Evolutionary conservation across 2,113 vertebrate genomes (phyloP).

Genomic region (Poicephalus meyeri): DNA sequence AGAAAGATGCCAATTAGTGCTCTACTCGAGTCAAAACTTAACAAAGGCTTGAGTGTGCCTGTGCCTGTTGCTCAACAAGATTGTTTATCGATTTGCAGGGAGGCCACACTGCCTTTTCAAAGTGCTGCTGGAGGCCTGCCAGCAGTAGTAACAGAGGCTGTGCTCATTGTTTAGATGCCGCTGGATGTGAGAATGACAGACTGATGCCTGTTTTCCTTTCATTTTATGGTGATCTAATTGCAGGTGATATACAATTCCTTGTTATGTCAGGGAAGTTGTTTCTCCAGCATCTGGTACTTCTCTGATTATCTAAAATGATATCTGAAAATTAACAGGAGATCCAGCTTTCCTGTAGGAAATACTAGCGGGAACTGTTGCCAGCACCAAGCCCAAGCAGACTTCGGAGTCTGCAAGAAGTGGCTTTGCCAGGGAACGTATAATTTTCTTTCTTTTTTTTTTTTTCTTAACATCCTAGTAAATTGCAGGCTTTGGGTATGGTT

Average conservation of each 20-base stretch:
- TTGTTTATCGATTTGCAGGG: conserved; percentile 53
- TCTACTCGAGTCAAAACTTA: conserved; percentile 26
- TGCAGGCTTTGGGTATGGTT: conserved; percentile 42
- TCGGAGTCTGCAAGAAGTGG: neutral
- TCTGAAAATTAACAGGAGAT: conserved; percentile 54
- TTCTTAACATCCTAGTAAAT: conserved; percentile 33
- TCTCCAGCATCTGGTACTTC: conserved; percentile 15
- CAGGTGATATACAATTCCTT: conserved; percentile 49
- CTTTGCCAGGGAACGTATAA: conserved; percentile 18
- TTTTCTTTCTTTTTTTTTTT: neutral
- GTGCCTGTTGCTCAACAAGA: conserved; percentile 30
- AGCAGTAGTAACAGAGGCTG: conserved; percentile 6
- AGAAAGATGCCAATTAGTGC: conserved; percentile 19
- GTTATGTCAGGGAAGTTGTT: conserved; percentile 52
- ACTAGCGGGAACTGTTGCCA: neutral
- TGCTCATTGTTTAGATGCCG: conserved; percentile 19
- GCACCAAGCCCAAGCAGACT: neutral
- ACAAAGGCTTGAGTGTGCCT: conserved; percentile 35
- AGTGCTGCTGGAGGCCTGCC: conserved; percentile 52
- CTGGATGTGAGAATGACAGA: neutral
- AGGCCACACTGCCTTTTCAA: neutral
- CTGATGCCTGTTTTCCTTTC: conserved; percentile 51
- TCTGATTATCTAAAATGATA: neutral
- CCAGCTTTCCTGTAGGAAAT: neutral
- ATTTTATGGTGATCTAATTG: conserved; percentile 61